Evolutionary conservation across 2,113 vertebrate species (phyloP).

Genomic region (Vulpes vulpes): DNA sequence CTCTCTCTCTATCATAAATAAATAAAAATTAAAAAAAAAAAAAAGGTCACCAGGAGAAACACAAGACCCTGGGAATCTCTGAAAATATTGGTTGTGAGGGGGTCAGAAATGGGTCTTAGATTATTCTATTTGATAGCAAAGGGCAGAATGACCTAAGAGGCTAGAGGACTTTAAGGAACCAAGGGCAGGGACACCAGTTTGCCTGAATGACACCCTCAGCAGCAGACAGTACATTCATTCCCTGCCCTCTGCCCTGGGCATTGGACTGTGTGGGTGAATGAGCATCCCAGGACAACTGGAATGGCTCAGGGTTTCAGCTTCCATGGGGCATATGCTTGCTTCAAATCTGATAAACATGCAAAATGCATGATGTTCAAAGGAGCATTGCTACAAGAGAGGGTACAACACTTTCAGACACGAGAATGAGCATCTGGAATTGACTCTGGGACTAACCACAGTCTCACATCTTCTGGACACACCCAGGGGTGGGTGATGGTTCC

Average conservation of each 20-base stretch:
- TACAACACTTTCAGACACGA: background rate
- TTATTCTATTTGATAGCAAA: constrained; percentile 27
- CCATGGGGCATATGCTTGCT: background rate
- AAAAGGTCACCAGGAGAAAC: background rate
- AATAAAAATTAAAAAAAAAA: background rate
- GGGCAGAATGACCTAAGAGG: background rate
- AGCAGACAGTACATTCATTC: background rate
- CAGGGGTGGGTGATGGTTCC: background rate
- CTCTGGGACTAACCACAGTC: background rate
- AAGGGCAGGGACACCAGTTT: background rate
- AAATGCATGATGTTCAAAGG: background rate
- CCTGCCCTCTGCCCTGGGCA: background rate
- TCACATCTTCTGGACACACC: background rate
- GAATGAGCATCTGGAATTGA: background rate
- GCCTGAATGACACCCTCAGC: background rate
- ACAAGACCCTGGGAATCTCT: background rate
- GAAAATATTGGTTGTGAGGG: background rate
- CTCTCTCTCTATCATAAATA: too few species aligned
- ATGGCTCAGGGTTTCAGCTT: background rate
- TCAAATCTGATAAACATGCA: background rate
- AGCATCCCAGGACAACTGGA: background rate
- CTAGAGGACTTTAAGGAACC: background rate
- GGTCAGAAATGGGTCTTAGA: background rate
- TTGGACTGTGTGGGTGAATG: background rate
- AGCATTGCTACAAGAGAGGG: background rate